Base-by-base conservation (phyloP, 2,113 vertebrate species). In the Microtus montanus region DNA sequence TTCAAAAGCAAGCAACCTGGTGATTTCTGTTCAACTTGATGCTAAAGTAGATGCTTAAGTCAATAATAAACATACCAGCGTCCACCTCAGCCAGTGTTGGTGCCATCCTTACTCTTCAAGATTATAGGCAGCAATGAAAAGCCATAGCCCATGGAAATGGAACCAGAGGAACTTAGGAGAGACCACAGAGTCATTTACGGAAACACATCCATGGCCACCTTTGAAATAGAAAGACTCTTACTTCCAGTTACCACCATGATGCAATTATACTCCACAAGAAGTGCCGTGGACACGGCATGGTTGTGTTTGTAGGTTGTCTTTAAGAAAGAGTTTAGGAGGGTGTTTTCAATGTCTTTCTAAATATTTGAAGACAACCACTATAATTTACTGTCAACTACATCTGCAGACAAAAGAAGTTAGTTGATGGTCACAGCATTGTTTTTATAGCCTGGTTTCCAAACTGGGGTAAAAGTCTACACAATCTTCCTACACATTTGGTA, bases 131-230 rank as follows among this genome's bases (percentile, higher is more conserved):
- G 70, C 97, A 97, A 66, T 98, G 98, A 98, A 98, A 98, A 92
- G 94, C 97, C 35, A 79, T 97, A 75, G 90, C 98, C 98, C 97
- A 97, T 98, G 98, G 97, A 98, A 98, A 98, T 87, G 98, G 98
- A 99, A 99, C 98, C 98, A 98, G 98, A 99, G 99, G 98, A 98
- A 98, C 96, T 97, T 98, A 96, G 98, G 98, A 97, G 98, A 98
- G 96, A 97, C 98, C 97, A 98, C 94, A 99, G 98, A 97, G 94
- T 99, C 98, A 96, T 98, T 97, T 98, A 98, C 98, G 99, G 97
- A 98, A 99, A 99, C 98, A 99, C 99, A 98, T 98, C 99, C 98
- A 99, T 99, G 99, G 99, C 99, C 4, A 98, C 98, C 99, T 99
- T 97, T 99, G 99, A 99, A 95, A 98, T 97, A 94, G 90, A 97